Evolutionary conservation across 2,113 vertebrate genomes (phyloP), one percentile per base, ranked within the genome.

Genomic region (Platichthys stellatus): DNA sequence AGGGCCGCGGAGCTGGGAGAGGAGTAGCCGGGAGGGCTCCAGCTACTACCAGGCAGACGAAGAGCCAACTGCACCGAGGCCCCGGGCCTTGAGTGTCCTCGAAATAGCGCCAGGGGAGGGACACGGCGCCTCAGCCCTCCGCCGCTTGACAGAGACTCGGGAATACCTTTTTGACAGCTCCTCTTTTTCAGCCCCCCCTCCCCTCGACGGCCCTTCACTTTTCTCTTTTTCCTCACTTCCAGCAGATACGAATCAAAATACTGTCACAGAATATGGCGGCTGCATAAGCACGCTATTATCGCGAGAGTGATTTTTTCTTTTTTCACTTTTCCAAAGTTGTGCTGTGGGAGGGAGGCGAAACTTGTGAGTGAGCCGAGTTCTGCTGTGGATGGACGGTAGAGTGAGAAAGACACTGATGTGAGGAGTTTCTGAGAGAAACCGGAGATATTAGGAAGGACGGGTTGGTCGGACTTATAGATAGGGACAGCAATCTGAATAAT

Each of bases 251-350:
- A 95, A 96, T 94, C 97, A 97, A 96, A 97, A 97, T 96, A 97
- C 94, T 94, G 95, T 90, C 95, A 93, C 93, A 93, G 94, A 97
- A 97, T 95, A 97, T 97, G 97, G 97, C 96, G 97, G 95, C 94
- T 83, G 89, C 88, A 81, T 67, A 71, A 85, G 80, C 81, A 31
- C 54, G 85, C 80, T 90, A 74, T 83, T 95, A 85, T 95, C 96
- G 96, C 96, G 96, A 97, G 96, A 92, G 24, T 64, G 68, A 43
- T 5, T 26, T 67, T 43, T 40, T 23, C 69, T 80, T 38, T 74
- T 77, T 68, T 28, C 17, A 63, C 20, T 71, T 87, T 75, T 17
- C 54, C 20, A 62, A 80, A 84, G 74, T 82, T 84, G 69, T 66
- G 61, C 26, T 20, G 49, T 63, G 74, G 72, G 70, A 54, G 75